These are phyloP conservation scores for Micromesistius poutassou DNA, from an alignment of 2,797 vertebrate genomes.

Conservation along the genomic window DNA sequence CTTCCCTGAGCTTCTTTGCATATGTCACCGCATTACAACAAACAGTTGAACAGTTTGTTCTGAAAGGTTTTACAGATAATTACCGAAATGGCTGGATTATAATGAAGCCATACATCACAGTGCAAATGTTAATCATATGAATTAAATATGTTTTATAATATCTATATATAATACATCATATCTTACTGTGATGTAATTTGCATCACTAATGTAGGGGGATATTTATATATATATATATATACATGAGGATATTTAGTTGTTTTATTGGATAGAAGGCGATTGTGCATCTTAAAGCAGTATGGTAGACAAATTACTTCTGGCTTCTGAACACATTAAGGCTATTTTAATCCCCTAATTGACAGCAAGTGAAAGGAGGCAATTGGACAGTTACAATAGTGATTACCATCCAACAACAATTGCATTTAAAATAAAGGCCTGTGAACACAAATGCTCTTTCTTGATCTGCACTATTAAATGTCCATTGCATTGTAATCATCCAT, in stretches of 20 bases:
- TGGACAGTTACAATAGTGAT: slow-evolving; percentile 40
- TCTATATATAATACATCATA: background rate
- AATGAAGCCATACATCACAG: background rate
- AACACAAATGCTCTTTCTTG: slow-evolving; percentile 24
- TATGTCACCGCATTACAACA: slow-evolving; percentile 44
- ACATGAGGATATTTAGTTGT: background rate
- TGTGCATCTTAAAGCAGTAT: background rate
- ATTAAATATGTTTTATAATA: background rate
- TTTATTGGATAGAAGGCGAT: background rate
- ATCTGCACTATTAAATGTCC: slow-evolving; percentile 34
- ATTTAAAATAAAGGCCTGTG: background rate
- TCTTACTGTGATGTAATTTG: background rate
- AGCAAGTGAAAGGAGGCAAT: background rate
- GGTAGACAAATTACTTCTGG: slow-evolving; percentile 4
- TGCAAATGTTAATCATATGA: background rate
- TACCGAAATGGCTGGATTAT: background rate
- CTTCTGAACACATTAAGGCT: slow-evolving; percentile 17
- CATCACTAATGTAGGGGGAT: background rate
- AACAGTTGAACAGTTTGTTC: slow-evolving; percentile 43
- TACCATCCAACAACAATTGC: slow-evolving; percentile 26
- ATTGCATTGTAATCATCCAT: slow-evolving; percentile 28
- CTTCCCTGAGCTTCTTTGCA: slow-evolving; percentile 35
- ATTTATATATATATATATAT: no score
- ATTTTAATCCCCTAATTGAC: background rate
- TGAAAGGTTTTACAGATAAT: background rate